phyloP scores from a whole-genome alignment of 2,797 vertebrate species.

The Acridotheres tristis region DNA sequence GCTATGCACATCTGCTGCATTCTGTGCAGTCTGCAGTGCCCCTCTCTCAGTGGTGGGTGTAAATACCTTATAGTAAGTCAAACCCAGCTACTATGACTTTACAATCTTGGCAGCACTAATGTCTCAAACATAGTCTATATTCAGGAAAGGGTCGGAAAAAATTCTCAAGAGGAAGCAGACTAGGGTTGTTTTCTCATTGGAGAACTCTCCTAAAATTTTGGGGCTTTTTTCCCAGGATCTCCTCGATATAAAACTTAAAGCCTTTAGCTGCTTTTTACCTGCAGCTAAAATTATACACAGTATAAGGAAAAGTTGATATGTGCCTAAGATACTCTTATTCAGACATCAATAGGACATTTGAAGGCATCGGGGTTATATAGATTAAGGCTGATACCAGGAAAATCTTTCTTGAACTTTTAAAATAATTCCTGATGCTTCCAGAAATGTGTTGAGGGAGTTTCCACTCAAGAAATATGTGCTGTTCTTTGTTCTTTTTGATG shows the following conservation, averaged over 20 bases:
- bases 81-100: not conserved
- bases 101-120: not conserved
- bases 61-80: not conserved
- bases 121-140: not conserved
- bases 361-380: not conserved
- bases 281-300: not conserved
- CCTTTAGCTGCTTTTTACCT: not conserved
- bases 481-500: not conserved
- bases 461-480: not conserved
- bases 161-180: not conserved
- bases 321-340: not conserved
- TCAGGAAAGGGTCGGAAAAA: not conserved
- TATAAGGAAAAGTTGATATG: not conserved
- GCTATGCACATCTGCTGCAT: not conserved
- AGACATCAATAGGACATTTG: not conserved
- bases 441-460: not conserved
- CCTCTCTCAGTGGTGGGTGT: not conserved
- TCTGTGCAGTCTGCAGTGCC: not conserved
- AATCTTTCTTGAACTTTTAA: not conserved
- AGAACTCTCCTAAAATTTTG: not conserved
- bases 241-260: not conserved
- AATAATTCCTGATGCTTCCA: not conserved
- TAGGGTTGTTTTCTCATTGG: not conserved
- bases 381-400: not conserved
- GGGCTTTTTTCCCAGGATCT: not conserved